Evolutionary conservation across 2,113 vertebrate genomes (phyloP), one percentile per base, ranked within the genome.

Genomic region (Saccopteryx leptura): DNA sequence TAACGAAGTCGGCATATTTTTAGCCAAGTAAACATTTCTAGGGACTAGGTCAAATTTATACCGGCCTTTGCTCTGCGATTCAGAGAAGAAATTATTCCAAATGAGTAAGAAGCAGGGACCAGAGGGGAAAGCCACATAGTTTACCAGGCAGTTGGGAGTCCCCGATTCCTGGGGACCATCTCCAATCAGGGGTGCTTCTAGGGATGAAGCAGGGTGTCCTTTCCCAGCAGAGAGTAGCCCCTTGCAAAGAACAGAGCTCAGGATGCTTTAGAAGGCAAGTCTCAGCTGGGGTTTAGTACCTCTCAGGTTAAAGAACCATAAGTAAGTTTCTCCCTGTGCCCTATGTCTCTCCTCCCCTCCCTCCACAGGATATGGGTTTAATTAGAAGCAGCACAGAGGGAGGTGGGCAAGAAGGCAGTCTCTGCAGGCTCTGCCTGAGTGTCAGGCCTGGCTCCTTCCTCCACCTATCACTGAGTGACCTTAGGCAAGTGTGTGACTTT

Each of bases 21-120:
- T 98, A 98, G 97, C 63, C 97, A 98, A 97, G 98, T 98, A 96
- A 98, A 97, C 90, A 98, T 98, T 97, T 97, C 94, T 95, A 88
- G 56, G 90, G 95, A 97, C 97, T 68, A 33, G 82, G 91, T 94
- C 90, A 92, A 69, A 96, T 79, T 91, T 84, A 75, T 56, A 80
- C 39, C 74, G 95, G 66, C 92, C 94, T 96, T 90, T 97, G 52
- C 39, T 89, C 54, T 92, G 86, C 52, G 50, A 66, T 72, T 56
- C 63, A 85, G 96, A 84, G 71, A 94, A 96, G 50, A 94, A 97
- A 79, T 1, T 21, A 90, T 58, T 94, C 78, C 50, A 76, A 75
- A 52, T 9, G 82, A 93, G 72, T 7, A n/a, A 84, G 75, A 94
- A 65, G 31, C 68, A 72, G 60, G 56, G 56, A 33, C 50, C 46